Conservation (phyloP, 2,797 vertebrate genomes). For the Psittacula echo region DNA sequence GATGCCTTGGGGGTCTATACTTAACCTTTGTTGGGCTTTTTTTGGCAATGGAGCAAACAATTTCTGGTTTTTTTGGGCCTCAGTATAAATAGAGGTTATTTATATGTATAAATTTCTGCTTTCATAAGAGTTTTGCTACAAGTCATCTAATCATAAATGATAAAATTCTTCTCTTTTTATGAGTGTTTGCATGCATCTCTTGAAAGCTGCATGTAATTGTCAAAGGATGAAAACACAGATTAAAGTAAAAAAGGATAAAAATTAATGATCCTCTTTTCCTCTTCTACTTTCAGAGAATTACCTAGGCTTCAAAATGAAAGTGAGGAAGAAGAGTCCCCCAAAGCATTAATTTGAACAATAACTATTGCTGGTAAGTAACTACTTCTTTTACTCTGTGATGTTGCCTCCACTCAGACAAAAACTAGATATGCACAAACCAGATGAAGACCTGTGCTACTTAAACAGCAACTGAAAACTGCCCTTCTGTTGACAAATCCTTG, state of each 20-base stretch:
- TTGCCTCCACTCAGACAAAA: background rate
- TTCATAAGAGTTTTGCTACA: background rate
- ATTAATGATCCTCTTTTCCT: background rate
- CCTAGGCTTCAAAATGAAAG: slow-evolving; percentile 46
- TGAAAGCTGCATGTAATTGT: background rate
- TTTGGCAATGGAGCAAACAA: background rate
- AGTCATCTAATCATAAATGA: background rate
- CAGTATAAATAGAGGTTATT: background rate
- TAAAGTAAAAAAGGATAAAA: background rate
- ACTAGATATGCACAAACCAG: background rate
- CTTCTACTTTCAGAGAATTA: slow-evolving; percentile 23
- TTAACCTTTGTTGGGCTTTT: background rate
- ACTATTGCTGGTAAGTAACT: background rate
- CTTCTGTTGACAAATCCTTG: background rate
- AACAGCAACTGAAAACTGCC: background rate
- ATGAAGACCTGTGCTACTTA: background rate
- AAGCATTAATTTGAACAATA: background rate
- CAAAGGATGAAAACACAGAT: background rate
- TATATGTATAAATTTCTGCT: background rate
- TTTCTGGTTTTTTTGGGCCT: background rate
- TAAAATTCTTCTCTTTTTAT: background rate
- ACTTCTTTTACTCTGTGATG: background rate
- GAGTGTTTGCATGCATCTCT: background rate
- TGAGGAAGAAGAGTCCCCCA: slow-evolving; percentile 1
- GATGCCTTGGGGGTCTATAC: background rate